These are phyloP conservation scores for Lycaena phlaeas DNA, from an alignment of 2,888 invertebrate genomes.

Conservation along the genomic window DNA sequence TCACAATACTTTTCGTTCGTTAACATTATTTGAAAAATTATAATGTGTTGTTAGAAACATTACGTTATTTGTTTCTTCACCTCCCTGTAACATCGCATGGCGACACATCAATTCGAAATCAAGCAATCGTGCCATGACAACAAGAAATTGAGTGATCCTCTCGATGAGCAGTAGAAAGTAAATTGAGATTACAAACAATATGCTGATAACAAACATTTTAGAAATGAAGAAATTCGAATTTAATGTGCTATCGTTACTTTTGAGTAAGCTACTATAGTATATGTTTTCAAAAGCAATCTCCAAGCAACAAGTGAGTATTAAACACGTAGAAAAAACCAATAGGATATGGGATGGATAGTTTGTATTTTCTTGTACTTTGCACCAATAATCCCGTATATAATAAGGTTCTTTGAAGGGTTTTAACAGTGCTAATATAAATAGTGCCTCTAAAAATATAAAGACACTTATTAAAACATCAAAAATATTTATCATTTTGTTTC, in stretches of 20 bases:
- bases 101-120: constrained; percentile 55
- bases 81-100: constrained; percentile 41
- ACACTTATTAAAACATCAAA: constrained; percentile 29
- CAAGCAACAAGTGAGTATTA: too few relatives aligned
- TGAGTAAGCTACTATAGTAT: too few relatives aligned
- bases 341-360: too few relatives aligned
- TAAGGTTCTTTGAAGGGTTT: constrained; percentile 42
- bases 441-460: constrained; percentile 31
- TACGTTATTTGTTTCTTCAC: too few relatives aligned
- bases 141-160: constrained; percentile 31
- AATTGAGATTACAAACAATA: constrained; percentile 30
- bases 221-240: constrained; percentile 32
- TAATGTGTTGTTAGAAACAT: too few relatives aligned
- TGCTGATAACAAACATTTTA: constrained; percentile 31
- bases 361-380: constrained; percentile 23
- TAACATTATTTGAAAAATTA: too few relatives aligned
- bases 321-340: too few relatives aligned
- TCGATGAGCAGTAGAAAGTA: constrained; percentile 39
- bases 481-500: constrained; percentile 40
- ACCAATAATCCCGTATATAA: constrained; percentile 37
- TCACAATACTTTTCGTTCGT: too few relatives aligned
- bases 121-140: constrained; percentile 36
- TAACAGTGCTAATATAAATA: constrained; percentile 34
- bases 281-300: too few relatives aligned
- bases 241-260: constrained; percentile 21